A percentile compares a stretch with the other conserved stretches of the same genome.
phyloP scores from a whole-genome alignment of 2,888 invertebrate genomes.

The Folsomia manolachei region DNA sequence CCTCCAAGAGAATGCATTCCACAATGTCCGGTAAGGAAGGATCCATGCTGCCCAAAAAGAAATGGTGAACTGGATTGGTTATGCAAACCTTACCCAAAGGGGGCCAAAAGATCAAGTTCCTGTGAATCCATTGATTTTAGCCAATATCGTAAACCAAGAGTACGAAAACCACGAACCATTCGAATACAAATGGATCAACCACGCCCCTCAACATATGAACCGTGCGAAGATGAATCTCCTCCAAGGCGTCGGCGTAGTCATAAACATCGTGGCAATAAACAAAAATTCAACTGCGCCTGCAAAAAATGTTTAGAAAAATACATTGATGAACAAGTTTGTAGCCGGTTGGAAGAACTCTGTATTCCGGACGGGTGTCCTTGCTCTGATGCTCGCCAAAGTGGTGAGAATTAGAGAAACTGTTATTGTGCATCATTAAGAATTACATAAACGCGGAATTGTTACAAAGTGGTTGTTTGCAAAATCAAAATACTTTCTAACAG shows the following conservation, averaged over 20 bases:
- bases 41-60: neutral
- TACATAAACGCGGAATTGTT: too few relatives aligned
- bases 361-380: neutral
- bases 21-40: neutral
- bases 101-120: neutral
- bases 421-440: too few relatives aligned
- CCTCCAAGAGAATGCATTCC: neutral
- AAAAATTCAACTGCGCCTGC: neutral
- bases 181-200: neutral
- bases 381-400: too few relatives aligned
- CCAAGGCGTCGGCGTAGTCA: neutral
- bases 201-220: neutral
- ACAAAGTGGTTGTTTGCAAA: too few relatives aligned
- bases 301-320: neutral
- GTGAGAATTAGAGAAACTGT: too few relatives aligned
- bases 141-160: neutral
- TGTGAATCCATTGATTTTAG: neutral
- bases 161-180: neutral
- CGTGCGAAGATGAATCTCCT: neutral
- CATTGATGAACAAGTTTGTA: slow-evolving; percentile 4
- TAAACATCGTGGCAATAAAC: neutral
- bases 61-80: neutral
- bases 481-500: too few relatives aligned
- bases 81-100: neutral
- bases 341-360: neutral